Evolutionary conservation across 2,888 invertebrate genomes (phyloP).

Genomic region (Drosophila antonietae): DNA sequence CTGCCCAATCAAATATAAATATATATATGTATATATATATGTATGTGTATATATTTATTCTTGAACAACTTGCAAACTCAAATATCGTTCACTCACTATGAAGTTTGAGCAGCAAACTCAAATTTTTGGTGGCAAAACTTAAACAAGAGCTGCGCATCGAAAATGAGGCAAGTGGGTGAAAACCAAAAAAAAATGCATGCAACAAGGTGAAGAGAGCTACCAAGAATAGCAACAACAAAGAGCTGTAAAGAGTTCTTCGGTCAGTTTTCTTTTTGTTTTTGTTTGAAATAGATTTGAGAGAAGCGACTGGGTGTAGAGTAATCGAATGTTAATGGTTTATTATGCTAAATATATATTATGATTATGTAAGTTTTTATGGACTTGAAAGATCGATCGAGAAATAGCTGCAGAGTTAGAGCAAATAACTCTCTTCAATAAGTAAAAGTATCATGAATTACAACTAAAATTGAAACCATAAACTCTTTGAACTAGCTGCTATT

Average conservation of each 20-base stretch:
- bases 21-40: slow-evolving; percentile 5
- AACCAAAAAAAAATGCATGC: slow-evolving; percentile 2
- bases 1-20: slow-evolving; percentile 43
- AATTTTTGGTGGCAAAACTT: slow-evolving; percentile 23
- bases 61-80: slow-evolving; percentile 29
- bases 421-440: too few species aligned
- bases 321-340: background rate
- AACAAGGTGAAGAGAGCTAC: slow-evolving; percentile 14
- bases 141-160: slow-evolving; percentile 22
- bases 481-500: too few species aligned
- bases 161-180: slow-evolving; percentile 1
- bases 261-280: background rate
- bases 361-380: background rate
- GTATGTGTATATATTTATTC: slow-evolving; percentile 5
- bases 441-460: too few species aligned
- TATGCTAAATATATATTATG: background rate
- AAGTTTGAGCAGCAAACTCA: slow-evolving; percentile 18
- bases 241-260: background rate
- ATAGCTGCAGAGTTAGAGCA: too few species aligned
- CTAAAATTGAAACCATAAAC: too few species aligned
- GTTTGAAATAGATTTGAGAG: background rate
- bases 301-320: background rate
- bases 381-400: background rate
- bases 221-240: slow-evolving; percentile 1
- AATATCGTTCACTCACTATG: slow-evolving; percentile 15